Percentiles rank a stretch among this genome's conserved stretches.
Evolutionary conservation across 2,888 invertebrate genomes (phyloP).

Genomic region (Patella pellucida): DNA sequence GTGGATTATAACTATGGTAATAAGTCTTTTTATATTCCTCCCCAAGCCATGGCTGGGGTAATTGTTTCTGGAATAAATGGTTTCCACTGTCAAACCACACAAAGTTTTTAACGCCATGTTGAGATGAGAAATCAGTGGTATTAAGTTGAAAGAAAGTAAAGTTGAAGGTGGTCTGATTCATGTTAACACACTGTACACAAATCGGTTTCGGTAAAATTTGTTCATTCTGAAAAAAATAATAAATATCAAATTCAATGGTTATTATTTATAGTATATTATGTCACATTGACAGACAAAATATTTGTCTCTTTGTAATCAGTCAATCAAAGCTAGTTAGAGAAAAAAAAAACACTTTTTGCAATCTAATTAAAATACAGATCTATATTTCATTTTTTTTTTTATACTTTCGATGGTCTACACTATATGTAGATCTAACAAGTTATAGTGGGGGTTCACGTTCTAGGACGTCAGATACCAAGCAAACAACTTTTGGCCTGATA

Average conservation of each 20-base stretch:
- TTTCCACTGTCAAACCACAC: conserved; percentile 77
- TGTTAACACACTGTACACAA: conserved; percentile 85
- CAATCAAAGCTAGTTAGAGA: background rate
- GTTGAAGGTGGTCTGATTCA: conserved; percentile 83
- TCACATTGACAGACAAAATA: background rate
- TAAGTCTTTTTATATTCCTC: conserved; percentile 78
- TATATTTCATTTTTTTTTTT: no score
- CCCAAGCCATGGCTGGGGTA: conserved; percentile 76
- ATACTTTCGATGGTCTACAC: no score
- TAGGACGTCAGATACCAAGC: no score
- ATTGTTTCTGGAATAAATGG: conserved; percentile 64
- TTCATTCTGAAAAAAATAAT: conserved; percentile 71
- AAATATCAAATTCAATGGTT: background rate
- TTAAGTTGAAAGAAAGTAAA: conserved; percentile 88
- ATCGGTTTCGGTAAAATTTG: conserved; percentile 77
- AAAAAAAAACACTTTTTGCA: conserved; percentile 16
- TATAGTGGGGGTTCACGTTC: no score
- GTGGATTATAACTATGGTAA: conserved; percentile 84
- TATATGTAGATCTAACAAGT: no score
- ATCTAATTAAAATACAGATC: no score
- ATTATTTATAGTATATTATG: background rate
- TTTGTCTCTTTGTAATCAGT: background rate
- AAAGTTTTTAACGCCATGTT: conserved; percentile 80
- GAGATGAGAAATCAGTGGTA: conserved; percentile 74
- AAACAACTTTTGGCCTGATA: no score